Evolutionary conservation across 2,888 invertebrate species (phyloP), one percentile per base, ranked within the genome.

Genomic region (Chrysolina americana): DNA sequence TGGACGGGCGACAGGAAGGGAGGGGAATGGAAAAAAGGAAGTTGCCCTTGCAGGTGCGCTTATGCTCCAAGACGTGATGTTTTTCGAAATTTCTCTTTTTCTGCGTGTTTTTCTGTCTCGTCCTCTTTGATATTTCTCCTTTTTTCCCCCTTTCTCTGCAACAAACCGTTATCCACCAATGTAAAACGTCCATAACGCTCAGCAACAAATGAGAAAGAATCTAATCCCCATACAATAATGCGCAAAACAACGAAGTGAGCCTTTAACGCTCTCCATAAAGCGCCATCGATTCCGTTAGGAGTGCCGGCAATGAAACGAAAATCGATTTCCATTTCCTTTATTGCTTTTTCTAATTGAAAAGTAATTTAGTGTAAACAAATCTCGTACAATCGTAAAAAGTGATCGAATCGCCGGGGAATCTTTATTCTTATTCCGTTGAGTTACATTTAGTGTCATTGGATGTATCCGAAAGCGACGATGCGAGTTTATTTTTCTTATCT

Each of bases 401-500:
- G 75, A 76, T 73, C 75, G 78, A 74, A 75, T 75, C 74, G 65
- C 76, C n/a, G 6, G 15, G 62, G 69, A 65, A 71, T 73, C 70
- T 78, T 74, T 68, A 74, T 73, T 70, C 71, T 74, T 59, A 75
- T 77, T 68, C 75, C 74, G 59, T 70, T 71, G 75, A 77, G 75
- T 75, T 74, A 74, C 76, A 75, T 76, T 76, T 75, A 75, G 76
- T 71, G 73, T 56, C 64, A 76, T 66, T 72, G 64, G 74, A 65
- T 68, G 71, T 68, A 62, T 70, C 75, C 69, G 65, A 71, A 53
- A 62, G 71, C 71, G 73, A 63, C 73, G 65, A 72, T 72, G 76
- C 75, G 65, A 65, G 75, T 74, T 73, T 76, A 78, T 73, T 78
- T 76, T 74, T 74, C 74, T 72, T 74, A 76, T 75, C 77, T 77